Percentiles rank a stretch among this genome's conserved stretches.
phyloP scores from a whole-genome alignment of 2,113 vertebrate species.

The Thamnophis sirtalis region DNA sequence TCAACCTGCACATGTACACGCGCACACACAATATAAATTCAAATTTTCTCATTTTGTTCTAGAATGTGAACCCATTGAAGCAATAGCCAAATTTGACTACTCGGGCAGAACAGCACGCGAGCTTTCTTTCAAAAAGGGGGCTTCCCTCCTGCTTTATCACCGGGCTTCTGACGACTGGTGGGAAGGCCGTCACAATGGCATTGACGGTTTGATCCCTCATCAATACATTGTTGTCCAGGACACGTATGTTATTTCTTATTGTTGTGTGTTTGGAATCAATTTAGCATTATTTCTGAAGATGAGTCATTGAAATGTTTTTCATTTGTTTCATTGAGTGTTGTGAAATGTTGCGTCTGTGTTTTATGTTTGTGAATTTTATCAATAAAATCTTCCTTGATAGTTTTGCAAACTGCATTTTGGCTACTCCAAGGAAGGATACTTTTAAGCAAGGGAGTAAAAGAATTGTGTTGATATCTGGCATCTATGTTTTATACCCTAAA shows the following conservation, averaged over 20 bases:
- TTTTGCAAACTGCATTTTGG: not conserved
- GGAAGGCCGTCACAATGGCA: conserved; percentile 89
- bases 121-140: conserved; percentile 93
- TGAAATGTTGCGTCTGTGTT: not conserved
- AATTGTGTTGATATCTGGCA: not conserved
- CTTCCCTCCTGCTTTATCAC: conserved; percentile 85
- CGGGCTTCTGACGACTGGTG: conserved; percentile 95
- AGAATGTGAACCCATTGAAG: conserved; percentile 92
- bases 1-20: not conserved
- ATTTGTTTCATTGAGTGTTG: not conserved
- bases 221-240: conserved; percentile 95
- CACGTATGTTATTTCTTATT: conserved; percentile 73
- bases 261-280: not conserved
- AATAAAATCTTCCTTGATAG: not conserved
- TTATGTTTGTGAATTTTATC: not conserved
- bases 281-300: not conserved
- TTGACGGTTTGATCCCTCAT: conserved; percentile 89
- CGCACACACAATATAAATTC: not conserved
- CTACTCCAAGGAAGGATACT: not conserved
- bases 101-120: conserved; percentile 86
- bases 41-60: conserved; percentile 52
- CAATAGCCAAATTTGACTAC: conserved; percentile 93
- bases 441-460: not conserved
- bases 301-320: not conserved
- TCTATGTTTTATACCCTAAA: not conserved